Conservation (phyloP, 2,888 invertebrate species). For the Apodemia mormo region DNA sequence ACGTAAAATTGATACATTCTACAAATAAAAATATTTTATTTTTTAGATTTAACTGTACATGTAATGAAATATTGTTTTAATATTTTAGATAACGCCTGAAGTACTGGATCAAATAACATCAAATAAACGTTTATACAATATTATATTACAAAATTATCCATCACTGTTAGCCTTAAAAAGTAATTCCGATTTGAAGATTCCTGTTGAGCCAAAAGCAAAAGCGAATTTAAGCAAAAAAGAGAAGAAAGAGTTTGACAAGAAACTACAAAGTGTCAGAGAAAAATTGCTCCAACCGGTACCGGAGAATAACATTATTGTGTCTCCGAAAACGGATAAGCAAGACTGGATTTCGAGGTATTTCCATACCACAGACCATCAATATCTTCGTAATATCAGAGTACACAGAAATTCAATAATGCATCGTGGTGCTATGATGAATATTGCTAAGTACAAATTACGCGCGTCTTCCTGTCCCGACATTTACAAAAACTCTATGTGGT, state of each 20-base stretch:
- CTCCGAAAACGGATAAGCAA: slow-evolving; percentile 52
- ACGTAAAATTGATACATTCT: too few species aligned
- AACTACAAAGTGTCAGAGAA: slow-evolving; percentile 64
- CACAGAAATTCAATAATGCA: slow-evolving; percentile 93
- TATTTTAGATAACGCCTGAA: slow-evolving; percentile 85
- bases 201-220: slow-evolving; percentile 55
- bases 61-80: slow-evolving; percentile 25
- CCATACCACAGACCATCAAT: slow-evolving; percentile 81
- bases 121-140: slow-evolving; percentile 85
- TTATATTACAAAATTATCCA: slow-evolving; percentile 88
- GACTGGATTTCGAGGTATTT: slow-evolving; percentile 79
- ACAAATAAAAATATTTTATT: too few species aligned
- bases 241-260: slow-evolving; percentile 66
- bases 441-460: slow-evolving; percentile 89
- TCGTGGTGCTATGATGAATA: slow-evolving; percentile 92
- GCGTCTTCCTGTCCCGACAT: slow-evolving; percentile 97
- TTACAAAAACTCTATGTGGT: slow-evolving; percentile 92
- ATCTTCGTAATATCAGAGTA: slow-evolving; percentile 85
- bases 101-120: slow-evolving; percentile 84
- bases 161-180: slow-evolving; percentile 84
- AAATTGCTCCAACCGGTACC: slow-evolving; percentile 71
- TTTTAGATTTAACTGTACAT: background rate
- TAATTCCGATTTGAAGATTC: slow-evolving; percentile 83
- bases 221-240: slow-evolving; percentile 41
- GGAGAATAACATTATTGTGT: slow-evolving; percentile 61